Evolutionary conservation across 1,140 invertebrate species (phyloP), one percentile per base, ranked within the genome.

Genomic region (Apocrypta bakeri): DNA sequence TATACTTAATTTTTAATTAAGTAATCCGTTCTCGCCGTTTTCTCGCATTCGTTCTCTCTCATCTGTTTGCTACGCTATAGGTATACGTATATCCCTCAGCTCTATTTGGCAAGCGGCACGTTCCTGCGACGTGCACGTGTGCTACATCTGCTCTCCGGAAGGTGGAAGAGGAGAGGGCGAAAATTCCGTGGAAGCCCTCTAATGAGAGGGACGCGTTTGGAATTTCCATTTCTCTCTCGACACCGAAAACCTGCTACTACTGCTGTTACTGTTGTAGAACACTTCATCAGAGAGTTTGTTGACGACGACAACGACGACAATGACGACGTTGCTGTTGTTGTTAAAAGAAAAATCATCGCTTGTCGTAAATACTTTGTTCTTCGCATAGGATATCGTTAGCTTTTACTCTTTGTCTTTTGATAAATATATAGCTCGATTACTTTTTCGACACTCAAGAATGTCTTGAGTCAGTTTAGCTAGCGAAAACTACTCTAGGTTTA

Each of bases 1-100:
- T 56, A 56, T 17, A 17, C 48, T 69, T 79, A 63, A 82, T 71
- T 76, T 76, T 82, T 82, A 82, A 82, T 82, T 77, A 76, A 77
- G 73, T 71, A 76, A 71, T 71, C 73, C 64, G 11, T 6, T 24
- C 9, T 4, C n/a, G 56, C 8, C 40, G 33, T 37, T 75, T 33
- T 68, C 61, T 0, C 37, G 72, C 63, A 42, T 21, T 81, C 29
- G 29, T 63, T 42, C 17, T 74, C 33, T 74, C 33, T 7, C 0
- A 9, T 2, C 9, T 2, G 33, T 37, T 4, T 37, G 33, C n/a
- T n/a, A 9, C 33, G 33, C 42, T 11, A 11, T 12, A n/a, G 48
- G 48, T 4, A 31, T 24, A 33, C 37, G 61, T n/a, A 56, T 17
- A 24, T 27, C 4, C 29, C 27, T 21, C 68, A 37, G 63, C 79